Evolutionary conservation across 2,797 vertebrate species (phyloP), one percentile per base, ranked within the genome.

Genomic region (Hozukius guyotensis): DNA sequence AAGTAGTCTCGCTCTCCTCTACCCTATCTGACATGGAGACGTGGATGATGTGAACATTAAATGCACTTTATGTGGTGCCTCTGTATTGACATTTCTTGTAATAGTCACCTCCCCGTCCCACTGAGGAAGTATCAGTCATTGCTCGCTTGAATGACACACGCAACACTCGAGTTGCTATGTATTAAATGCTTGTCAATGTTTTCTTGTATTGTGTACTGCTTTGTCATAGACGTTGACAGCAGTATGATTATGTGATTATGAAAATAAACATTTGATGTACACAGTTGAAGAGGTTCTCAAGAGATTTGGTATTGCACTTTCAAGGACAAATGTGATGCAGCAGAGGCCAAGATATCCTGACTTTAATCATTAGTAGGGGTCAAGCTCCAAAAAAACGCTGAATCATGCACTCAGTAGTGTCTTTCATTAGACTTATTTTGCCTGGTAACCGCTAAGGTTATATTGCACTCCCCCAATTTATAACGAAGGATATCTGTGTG

Each of bases 11-110:
- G 16, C 32, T 68, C 67, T 63, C 66, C 31, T 82, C n/a, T 25
- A 31, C 22, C 29, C 78, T 64, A 67, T 84, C 70, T 84, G 78
- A 88, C 73, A 86, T 32, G 57, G 22, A 83, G 65, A 83, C 22
- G 11, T 64, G 67, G 79, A 86, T 87, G 80, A 85, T 77, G 57
- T 87, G 85, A 87, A 84, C 77, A 87, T 82, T 88, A 91, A 90
- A 89, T 79, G 55, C 34, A 62, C 81, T 72, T 81, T 76, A 68
- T 76, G 53, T 31, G 62, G 16, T 59, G 34, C 10, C 42, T 81
- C 27, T 53, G 31, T 80, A 70, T 59, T 69, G 72, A 80, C 53
- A 73, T 86, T 77, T 79, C 65, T 65, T 80, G 64, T 65, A 69
- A 83, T 56, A 36, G 68, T 72, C 72, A 42, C 42, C 49, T 53